Evolutionary conservation across 2,113 vertebrate genomes (phyloP).

Genomic region (Amazona vittata): DNA sequence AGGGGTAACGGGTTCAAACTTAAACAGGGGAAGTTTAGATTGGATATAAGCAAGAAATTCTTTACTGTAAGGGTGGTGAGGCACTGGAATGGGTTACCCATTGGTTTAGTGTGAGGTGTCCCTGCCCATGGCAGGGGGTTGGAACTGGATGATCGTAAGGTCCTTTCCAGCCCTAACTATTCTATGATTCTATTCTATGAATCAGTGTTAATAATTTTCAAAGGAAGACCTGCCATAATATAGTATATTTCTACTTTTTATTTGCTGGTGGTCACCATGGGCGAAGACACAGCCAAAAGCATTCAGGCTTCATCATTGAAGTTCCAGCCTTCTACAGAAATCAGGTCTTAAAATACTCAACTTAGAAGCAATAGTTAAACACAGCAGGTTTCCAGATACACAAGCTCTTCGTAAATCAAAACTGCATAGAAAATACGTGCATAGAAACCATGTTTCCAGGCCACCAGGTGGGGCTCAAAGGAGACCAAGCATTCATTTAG

Average conservation of each 20-base stretch:
- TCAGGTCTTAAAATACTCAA: background rate
- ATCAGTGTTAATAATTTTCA: background rate
- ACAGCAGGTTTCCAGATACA: background rate
- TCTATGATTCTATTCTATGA: no score
- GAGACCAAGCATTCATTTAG: rapidly evolving
- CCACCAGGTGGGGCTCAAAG: background rate
- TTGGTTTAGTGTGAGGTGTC: no score
- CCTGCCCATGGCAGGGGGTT: no score
- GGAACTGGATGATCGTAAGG: no score
- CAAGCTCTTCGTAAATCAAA: background rate
- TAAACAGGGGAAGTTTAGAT: no score
- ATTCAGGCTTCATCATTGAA: background rate
- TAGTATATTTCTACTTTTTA: background rate
- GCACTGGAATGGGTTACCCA: no score
- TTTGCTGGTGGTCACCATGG: background rate
- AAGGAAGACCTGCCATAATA: background rate
- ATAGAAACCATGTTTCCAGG: background rate
- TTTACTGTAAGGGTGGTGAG: no score
- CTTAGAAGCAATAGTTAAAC: background rate
- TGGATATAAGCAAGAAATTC: no score
- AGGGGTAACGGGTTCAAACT: no score
- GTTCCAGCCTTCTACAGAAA: background rate
- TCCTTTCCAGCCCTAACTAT: no score
- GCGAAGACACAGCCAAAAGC: background rate
- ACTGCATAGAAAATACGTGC: background rate